These are phyloP conservation scores for Steinernema feltiae DNA, from an alignment of 1,140 invertebrate genomes.

Conservation along the genomic window DNA sequence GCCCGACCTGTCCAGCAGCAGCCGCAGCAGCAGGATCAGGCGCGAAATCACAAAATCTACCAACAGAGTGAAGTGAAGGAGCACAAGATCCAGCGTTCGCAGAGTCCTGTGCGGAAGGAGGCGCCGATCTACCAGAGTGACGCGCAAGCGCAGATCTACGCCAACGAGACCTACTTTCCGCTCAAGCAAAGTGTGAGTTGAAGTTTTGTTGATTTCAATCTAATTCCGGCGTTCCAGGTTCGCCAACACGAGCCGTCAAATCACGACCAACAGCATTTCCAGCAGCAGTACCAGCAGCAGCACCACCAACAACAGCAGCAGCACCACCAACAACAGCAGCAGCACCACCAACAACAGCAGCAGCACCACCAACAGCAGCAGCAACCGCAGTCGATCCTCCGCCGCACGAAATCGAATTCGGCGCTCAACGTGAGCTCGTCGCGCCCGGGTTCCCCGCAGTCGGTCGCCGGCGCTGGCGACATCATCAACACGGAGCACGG, in stretches of 20 bases:
- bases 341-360: neutral
- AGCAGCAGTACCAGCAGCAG: neutral
- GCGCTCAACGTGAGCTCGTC: neutral
- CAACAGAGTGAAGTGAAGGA: neutral
- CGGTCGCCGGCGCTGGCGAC: conserved; percentile 40
- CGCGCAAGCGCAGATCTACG: neutral
- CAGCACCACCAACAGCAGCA: neutral
- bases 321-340: neutral
- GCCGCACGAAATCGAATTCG: neutral
- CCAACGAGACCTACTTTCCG: neutral
- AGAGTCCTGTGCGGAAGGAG: neutral
- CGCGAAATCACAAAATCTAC: neutral
- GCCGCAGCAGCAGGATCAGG: neutral
- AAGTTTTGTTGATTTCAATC: neutral
- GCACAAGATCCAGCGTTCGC: neutral
- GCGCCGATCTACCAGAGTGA: neutral
- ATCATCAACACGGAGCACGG: conserved; percentile 44
- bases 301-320: neutral
- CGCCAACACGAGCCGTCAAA: neutral
- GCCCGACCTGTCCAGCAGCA: neutral
- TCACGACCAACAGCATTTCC: neutral
- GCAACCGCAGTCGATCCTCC: neutral
- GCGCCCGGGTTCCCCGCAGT: conserved; percentile 35
- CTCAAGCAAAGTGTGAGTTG: neutral
- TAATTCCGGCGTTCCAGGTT: neutral